Base-by-base conservation (phyloP, 1,140 invertebrate genomes). In the Pseudomyrmex concolor region DNA sequence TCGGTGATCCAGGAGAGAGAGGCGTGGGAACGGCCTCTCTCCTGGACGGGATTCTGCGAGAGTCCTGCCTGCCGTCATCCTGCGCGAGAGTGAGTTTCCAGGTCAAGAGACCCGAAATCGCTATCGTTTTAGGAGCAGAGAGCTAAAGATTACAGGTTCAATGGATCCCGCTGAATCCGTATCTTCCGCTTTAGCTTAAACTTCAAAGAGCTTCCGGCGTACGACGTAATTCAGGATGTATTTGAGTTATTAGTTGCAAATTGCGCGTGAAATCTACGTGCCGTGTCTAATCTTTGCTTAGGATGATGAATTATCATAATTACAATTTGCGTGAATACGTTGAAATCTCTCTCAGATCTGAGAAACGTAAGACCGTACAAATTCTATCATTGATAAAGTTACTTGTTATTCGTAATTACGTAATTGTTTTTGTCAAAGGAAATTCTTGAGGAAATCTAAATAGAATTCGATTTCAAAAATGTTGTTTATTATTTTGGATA, bases 101-200 rank as follows among this genome's bases (percentile, higher is more conserved):
- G 88, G 83, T 89, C 88, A 89, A 68, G 85, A 68, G 59, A 86
- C 25, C 64, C 55, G 57, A 78, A 86, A 89, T 89, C 82, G 85
- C 87, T 86, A 89, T 83, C 84, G 83, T 78, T 73, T 89, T 89
- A 89, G 78, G 77, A 82, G 83, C 76, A 76, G 72, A 81, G 84
- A 83, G 63, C 72, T 48, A 17, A 66, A 81, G 81, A 88, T 89
- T 88, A 84, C 84, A 81, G 87, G 34, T 87, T 88, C 74, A 85
- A 86, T 80, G 67, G 87, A 88, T 84, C 80, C 64, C 25, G 82
- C 63, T 84, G 63, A 83, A 89, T 89, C 67, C 78, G 64, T 74
- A 71, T 84, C 70, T 66, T 67, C 84, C 68, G 59, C 50, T 83
- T 57, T 64, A 57, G 72, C 54, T 84, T 77, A 84, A 87, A 87